Conservation (phyloP, 2,113 vertebrate genomes). For the Syngnathus scovelli region DNA sequence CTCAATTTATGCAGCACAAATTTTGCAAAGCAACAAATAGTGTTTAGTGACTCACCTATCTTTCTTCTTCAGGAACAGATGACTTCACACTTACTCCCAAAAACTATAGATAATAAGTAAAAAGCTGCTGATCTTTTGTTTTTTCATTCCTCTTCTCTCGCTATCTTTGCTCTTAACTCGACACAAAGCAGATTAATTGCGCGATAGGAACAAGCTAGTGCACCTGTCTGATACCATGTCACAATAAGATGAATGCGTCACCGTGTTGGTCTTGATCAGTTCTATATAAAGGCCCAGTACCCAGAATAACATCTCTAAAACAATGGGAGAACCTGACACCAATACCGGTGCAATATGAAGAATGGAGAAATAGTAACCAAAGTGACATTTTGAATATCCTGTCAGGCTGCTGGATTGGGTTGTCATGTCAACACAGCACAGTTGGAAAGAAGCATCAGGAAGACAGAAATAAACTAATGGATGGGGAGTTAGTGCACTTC, state of each 20-base stretch:
- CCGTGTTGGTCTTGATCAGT: constrained; percentile 54
- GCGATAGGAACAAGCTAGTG: constrained; percentile 32
- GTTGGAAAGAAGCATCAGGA: not conserved
- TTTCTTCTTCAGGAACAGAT: too few species aligned
- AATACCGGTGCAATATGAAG: constrained; percentile 7
- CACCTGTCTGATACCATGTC: constrained; percentile 57
- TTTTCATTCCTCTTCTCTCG: constrained; percentile 54
- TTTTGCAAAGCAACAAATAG: too few species aligned
- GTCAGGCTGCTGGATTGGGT: not conserved
- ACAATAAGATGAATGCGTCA: constrained; percentile 60
- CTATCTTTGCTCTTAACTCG: constrained; percentile 41
- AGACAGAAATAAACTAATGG: not conserved
- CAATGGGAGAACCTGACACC: constrained; percentile 24
- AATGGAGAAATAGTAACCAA: constrained; percentile 30
- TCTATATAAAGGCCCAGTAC: constrained; percentile 58
- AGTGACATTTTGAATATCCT: constrained; percentile 18
- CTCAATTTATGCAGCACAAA: too few species aligned
- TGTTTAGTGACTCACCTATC: too few species aligned
- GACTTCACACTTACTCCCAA: too few species aligned
- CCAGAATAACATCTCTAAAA: constrained; percentile 59
- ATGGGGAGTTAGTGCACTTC: not conserved
- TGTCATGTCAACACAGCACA: constrained; percentile 13
- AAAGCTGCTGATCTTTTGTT: constrained; percentile 66
- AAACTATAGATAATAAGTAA: constrained; percentile 20
- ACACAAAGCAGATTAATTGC: constrained; percentile 61